Evolutionary conservation across 2,113 vertebrate genomes (phyloP), one percentile per base, ranked within the genome.

Genomic region (Mixornis gularis): DNA sequence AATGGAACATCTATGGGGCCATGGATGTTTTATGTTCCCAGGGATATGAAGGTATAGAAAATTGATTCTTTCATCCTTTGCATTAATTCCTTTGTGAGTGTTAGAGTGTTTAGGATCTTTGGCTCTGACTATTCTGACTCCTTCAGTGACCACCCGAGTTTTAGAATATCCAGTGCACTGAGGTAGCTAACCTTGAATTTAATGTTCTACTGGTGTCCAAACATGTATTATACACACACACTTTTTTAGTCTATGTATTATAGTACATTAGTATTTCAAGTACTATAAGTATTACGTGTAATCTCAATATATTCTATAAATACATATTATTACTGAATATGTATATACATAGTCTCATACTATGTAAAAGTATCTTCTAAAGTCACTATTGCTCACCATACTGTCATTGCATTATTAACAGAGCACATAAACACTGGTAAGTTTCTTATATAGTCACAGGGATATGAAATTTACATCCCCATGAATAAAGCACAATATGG

Each of bases 11-110:
- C 62, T 98, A 97, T 34, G 98, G 98, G 40, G 94, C 96, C 18
- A 68, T 21, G 12, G 94, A 96, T 17, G 96, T 98, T 82, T 93
- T 99, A 59, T 99, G 99, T 91, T 98, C 98, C 13, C 95, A 85
- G 55, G 98, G 97, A 6, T 98, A 97, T 92, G 98, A 99, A 98
- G 98, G 99, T 99, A 98, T 60, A 79, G 34, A 51, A 83, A 83
- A 59, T 17, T 13, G 9, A 29, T 65, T 53, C 18, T 53, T 81
- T 81, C 14, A 51, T 62, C 16, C 17, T 52, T 74, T 86, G 14
- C 22, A 25, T 27, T 60, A 20, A 36, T 60, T 72, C 27, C 3
- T 65, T 82, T 78, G 16, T 78, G 14, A 53, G 10, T 18, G 4
- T 89, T 62, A 36, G 2, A 49, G 4, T 52, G 16, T 53, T 79